Conservation (phyloP, 1,140 invertebrate species). For the Drosophila subpulchrella region DNA sequence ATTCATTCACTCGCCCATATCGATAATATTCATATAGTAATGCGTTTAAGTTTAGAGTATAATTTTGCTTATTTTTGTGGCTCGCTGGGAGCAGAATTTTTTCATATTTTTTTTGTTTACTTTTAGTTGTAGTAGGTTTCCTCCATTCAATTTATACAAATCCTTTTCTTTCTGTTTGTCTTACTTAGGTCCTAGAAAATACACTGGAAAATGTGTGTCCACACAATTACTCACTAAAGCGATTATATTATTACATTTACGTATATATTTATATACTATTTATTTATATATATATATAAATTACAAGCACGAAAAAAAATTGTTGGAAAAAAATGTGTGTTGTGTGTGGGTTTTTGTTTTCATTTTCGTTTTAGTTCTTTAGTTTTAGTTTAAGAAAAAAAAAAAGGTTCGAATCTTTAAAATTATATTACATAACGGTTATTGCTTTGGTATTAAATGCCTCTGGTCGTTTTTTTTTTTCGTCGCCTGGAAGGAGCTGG, state of each 20-base stretch:
- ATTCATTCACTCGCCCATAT: slow-evolving; percentile 24
- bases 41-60: slow-evolving; percentile 52
- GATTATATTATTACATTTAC: slow-evolving; percentile 27
- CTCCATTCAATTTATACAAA: slow-evolving; percentile 46
- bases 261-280: slow-evolving; percentile 21
- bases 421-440: slow-evolving; percentile 83
- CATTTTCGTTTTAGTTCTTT: background rate
- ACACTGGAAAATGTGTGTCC: slow-evolving; percentile 78
- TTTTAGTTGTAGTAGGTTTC: slow-evolving; percentile 26
- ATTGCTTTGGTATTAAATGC: slow-evolving; percentile 83
- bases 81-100: slow-evolving; percentile 42
- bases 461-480: slow-evolving; percentile 70
- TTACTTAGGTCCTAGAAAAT: slow-evolving; percentile 64
- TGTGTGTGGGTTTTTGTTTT: background rate
- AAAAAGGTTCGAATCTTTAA: slow-evolving; percentile 54
- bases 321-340: slow-evolving; percentile 22
- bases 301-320: slow-evolving; percentile 58
- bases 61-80: slow-evolving; percentile 57
- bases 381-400: slow-evolving; percentile 38
- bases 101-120: slow-evolving; percentile 13
- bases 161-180: background rate
- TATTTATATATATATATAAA: slow-evolving; percentile 26
- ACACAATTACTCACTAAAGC: slow-evolving; percentile 18
- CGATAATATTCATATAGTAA: slow-evolving; percentile 32
- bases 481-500: slow-evolving; percentile 60